Conservation (phyloP, 2,797 vertebrate species). For the Eleutherodactylus coqui region DNA sequence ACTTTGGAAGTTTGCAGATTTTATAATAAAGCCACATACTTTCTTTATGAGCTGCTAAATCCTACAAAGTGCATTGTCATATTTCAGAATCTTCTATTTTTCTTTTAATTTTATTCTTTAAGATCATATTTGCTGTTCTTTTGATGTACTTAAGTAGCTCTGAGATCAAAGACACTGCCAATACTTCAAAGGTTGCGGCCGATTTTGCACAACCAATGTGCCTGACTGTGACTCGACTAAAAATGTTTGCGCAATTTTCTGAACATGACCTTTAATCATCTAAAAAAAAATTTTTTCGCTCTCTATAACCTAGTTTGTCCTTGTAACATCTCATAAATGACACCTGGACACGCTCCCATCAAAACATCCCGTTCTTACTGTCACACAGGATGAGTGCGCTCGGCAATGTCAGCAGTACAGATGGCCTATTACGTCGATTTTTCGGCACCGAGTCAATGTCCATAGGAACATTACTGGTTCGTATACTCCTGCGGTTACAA, state of each 20-base stretch:
- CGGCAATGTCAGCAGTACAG: slow-evolving; percentile 13
- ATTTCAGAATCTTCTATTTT: not conserved
- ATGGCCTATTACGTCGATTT: slow-evolving; percentile 27
- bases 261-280: not conserved
- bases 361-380: not conserved
- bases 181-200: slow-evolving; percentile 37
- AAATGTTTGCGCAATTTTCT: not conserved
- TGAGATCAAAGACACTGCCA: slow-evolving; percentile 29
- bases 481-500: not conserved
- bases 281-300: not conserved
- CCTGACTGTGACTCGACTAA: not conserved
- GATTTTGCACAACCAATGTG: slow-evolving; percentile 18
- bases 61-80: slow-evolving; percentile 4
- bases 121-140: slow-evolving; percentile 33
- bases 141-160: slow-evolving; percentile 42
- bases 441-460: slow-evolving; percentile 6
- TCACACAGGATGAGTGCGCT: slow-evolving; percentile 4
- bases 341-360: slow-evolving; percentile 14
- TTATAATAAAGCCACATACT: not conserved
- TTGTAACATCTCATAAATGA: slow-evolving; percentile 13
- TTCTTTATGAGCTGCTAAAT: not conserved
- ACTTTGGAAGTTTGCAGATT: not conserved
- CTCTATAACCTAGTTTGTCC: slow-evolving; percentile 28
- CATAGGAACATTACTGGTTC: not conserved
- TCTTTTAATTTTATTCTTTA: slow-evolving; percentile 24